Conservation (phyloP, 2,113 vertebrate species). For the Struthidea cinerea region DNA sequence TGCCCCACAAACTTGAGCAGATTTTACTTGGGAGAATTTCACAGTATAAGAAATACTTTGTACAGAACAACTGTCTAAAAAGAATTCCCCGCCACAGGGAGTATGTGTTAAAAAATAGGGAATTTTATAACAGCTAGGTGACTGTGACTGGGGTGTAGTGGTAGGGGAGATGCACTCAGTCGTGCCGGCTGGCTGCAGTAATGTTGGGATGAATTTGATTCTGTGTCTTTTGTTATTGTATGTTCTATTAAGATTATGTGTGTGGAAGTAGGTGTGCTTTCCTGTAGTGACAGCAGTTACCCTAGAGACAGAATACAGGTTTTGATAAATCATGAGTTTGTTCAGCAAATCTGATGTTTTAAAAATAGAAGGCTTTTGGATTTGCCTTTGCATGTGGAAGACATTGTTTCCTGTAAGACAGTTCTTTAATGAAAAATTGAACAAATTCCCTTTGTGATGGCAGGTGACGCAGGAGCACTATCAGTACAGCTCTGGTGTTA, state of each 20-base stretch:
- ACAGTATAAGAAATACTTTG: background rate
- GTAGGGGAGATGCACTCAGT: background rate
- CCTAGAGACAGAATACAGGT: background rate
- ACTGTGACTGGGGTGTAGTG: background rate
- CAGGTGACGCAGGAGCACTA: background rate
- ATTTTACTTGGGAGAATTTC: background rate
- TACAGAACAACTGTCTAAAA: background rate
- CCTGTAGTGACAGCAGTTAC: background rate
- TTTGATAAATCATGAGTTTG: background rate
- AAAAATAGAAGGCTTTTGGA: background rate
- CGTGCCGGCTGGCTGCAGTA: accelerated
- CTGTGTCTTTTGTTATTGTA: background rate
- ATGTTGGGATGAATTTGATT: background rate
- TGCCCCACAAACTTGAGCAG: background rate
- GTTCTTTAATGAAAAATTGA: background rate
- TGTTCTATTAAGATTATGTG: background rate
- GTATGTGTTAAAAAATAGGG: background rate
- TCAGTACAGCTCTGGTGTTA: background rate
- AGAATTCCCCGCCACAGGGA: background rate
- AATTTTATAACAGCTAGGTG: background rate
- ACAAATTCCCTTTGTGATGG: background rate
- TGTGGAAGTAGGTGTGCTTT: background rate
- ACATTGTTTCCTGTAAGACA: background rate
- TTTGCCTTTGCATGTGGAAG: background rate
- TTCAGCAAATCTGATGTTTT: background rate